Evolutionary conservation across 2,113 vertebrate species (phyloP).

Genomic region (Larimichthys polyactis): DNA sequence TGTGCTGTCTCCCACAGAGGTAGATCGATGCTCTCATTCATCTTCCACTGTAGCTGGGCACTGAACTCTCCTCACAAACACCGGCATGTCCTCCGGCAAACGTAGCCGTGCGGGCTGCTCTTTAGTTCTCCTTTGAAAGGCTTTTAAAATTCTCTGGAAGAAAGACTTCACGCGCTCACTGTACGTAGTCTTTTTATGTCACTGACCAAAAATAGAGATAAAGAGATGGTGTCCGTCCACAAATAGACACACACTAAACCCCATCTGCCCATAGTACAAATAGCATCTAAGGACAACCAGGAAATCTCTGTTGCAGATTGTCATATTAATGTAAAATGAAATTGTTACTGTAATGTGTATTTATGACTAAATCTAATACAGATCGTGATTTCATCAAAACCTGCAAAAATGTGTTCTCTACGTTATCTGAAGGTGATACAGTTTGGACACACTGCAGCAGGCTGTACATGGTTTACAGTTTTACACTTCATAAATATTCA

Average conservation of each 20-base stretch:
- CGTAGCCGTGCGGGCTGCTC: neutral
- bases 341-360: neutral
- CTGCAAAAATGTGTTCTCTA: neutral
- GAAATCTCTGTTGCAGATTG: neutral
- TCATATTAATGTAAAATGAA: neutral
- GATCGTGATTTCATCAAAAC: neutral
- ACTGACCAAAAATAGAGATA: conserved; percentile 12
- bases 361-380: neutral
- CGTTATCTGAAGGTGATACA: neutral
- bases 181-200: neutral
- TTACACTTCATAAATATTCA: neutral
- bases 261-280: neutral
- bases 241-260: neutral
- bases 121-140: conserved; percentile 37
- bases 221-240: neutral
- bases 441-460: neutral
- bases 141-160: conserved; percentile 17
- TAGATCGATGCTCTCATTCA: conserved; percentile 70
- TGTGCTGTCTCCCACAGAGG: conserved; percentile 42
- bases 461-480: neutral
- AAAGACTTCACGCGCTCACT: neutral
- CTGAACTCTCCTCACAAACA: conserved; percentile 57
- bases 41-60: conserved; percentile 52
- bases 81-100: conserved; percentile 21
- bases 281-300: neutral